phyloP scores from a whole-genome alignment of 2,113 vertebrate species.

The Tragelaphus imberbis region DNA sequence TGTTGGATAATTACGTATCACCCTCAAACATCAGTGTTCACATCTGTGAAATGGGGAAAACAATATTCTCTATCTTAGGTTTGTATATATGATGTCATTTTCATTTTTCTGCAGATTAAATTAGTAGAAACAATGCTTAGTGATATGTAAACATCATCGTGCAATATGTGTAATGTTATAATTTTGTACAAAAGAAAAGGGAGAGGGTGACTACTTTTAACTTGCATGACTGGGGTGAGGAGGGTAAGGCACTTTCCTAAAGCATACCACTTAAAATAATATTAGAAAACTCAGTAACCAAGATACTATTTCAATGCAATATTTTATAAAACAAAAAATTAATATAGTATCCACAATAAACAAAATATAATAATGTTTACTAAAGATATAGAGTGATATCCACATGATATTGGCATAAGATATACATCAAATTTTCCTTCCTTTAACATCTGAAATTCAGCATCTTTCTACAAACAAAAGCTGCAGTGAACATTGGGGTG shows the following conservation, averaged over 20 bases:
- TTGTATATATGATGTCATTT: background rate
- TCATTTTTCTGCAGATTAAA: background rate
- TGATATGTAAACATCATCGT: background rate
- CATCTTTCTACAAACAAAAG: background rate
- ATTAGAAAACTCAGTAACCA: background rate
- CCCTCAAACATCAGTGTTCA: background rate
- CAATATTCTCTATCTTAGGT: background rate
- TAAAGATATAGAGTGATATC: background rate
- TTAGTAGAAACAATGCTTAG: background rate
- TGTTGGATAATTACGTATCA: rapidly evolving
- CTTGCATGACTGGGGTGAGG: background rate
- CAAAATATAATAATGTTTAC: background rate
- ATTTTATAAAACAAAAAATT: background rate
- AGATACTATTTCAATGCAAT: background rate
- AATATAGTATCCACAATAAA: background rate
- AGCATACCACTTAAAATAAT: background rate
- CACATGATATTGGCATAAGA: background rate
- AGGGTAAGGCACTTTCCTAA: background rate
- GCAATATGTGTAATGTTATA: background rate
- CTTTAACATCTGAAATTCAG: background rate
- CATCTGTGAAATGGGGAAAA: background rate
- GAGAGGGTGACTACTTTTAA: background rate
- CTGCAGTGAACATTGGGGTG: background rate
- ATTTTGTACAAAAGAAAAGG: background rate
- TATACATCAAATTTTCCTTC: background rate